Evolutionary conservation across 2,888 invertebrate genomes (phyloP).

Genomic region (Dendrolimus pini): DNA sequence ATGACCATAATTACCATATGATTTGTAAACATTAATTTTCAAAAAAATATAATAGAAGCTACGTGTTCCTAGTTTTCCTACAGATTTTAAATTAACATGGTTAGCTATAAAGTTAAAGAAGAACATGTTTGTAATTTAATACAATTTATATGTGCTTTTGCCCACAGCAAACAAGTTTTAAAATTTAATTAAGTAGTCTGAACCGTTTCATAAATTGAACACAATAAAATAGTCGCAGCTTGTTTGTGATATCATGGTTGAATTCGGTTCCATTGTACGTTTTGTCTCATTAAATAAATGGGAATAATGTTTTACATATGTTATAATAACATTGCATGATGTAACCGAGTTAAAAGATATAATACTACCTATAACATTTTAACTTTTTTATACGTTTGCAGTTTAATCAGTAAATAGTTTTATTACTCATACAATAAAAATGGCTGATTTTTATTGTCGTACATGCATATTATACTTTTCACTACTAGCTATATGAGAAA

Average conservation of each 20-base stretch:
- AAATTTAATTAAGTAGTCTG: background rate
- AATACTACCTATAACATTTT: too few species aligned
- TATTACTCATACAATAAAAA: too few species aligned
- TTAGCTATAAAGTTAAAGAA: background rate
- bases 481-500: too few species aligned
- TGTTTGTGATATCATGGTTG: slow-evolving; percentile 18
- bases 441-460: too few species aligned
- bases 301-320: slow-evolving; percentile 32
- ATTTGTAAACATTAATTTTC: background rate
- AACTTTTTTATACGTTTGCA: too few species aligned
- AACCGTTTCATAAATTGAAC: slow-evolving; percentile 3
- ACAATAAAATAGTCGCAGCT: slow-evolving; percentile 7
- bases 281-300: slow-evolving; percentile 35
- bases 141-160: background rate
- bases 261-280: slow-evolving; percentile 24
- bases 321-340: slow-evolving; percentile 8
- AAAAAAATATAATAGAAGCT: background rate
- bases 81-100: background rate
- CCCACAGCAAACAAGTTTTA: background rate
- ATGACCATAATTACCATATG: background rate
- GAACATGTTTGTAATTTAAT: background rate
- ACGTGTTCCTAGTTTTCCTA: background rate
- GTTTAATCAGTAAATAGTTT: too few species aligned
- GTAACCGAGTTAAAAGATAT: too few species aligned
- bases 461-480: too few species aligned